Evolutionary conservation across 35 echinoderm and acorn worm genomes (phyloP), one percentile per base, ranked within the genome.

Genomic region (Amphiura filiformis): DNA sequence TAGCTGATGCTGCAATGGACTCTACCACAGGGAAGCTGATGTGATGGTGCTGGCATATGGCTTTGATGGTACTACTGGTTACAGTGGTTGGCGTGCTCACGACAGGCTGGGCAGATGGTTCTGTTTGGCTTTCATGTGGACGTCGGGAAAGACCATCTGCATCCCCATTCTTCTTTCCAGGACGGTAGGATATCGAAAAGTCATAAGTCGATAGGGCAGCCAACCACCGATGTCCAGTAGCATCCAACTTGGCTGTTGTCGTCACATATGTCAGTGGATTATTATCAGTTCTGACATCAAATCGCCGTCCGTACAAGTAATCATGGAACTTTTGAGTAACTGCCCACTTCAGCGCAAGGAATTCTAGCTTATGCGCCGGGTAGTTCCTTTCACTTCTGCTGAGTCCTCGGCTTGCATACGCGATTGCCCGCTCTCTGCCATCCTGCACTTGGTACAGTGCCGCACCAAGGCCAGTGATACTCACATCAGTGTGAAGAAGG

Each of bases 161-260:
- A 36, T 84, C 80, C 20, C 31, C 32, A 42, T 93, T 93, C 2
- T 4, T 57, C 26, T 52, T 49, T 0, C 91, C 87, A 0, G 86
- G 34, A 23, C 70, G 34, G 34, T 89, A 93, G 30, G 77, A 39
- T 22, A 89, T 76, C 13, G 82, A 61, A 38, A 91, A 85, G 23
- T 94, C 83, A 64, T 90, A 91, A 33, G 22, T 65, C 32, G 83
- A n/a, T 0, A 94, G 88, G 35, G 83, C 83, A 31, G 92, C 75
- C 34, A 94, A 31, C 92, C 92, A 94, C 26, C 92, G 77, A n/a
- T 94, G 92, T 31, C 92, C 92, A 34, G 88, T 49, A 32, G 35
- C 65, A 78, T 87, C 22, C 5, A 81, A 38, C 64, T 89, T 93
- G 11, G 77, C 92, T 36, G 90, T 92, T 17, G 12, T 89, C 1